Evolutionary conservation across 2,888 invertebrate species (phyloP).

Genomic region (Zygogramma bicolorata): DNA sequence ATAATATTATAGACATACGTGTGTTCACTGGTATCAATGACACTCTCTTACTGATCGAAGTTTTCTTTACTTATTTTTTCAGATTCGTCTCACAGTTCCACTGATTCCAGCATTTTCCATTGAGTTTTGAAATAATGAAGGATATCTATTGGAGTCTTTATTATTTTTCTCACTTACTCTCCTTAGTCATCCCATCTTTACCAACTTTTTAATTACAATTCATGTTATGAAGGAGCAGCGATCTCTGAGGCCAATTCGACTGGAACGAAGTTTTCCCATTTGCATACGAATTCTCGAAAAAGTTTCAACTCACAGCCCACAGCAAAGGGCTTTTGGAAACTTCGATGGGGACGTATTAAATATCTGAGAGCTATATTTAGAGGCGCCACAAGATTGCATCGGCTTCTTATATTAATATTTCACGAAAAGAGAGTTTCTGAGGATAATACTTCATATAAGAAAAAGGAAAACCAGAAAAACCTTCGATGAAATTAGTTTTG

Average conservation of each 20-base stretch:
- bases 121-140: no score
- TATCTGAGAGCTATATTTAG: not conserved
- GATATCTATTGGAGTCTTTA: no score
- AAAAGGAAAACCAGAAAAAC: no score
- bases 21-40: no score
- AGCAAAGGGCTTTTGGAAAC: not conserved
- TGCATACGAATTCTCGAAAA: conserved; percentile 16
- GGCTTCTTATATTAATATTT: not conserved
- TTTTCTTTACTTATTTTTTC: no score
- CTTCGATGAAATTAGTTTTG: no score
- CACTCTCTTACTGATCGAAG: no score
- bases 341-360: not conserved
- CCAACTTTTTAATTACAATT: conserved; percentile 15
- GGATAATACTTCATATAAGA: no score
- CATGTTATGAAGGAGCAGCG: conserved; percentile 1
- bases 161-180: no score
- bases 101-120: no score
- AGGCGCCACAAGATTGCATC: not conserved
- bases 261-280: conserved; percentile 15
- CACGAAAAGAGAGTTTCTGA: not conserved
- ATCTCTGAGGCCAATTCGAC: not conserved
- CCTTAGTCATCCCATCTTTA: not conserved
- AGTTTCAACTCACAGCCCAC: not conserved
- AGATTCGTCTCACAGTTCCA: no score
- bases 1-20: no score